Evolutionary conservation across 2,113 vertebrate species (phyloP), one percentile per base, ranked within the genome.

Genomic region (Vombatus ursinus): DNA sequence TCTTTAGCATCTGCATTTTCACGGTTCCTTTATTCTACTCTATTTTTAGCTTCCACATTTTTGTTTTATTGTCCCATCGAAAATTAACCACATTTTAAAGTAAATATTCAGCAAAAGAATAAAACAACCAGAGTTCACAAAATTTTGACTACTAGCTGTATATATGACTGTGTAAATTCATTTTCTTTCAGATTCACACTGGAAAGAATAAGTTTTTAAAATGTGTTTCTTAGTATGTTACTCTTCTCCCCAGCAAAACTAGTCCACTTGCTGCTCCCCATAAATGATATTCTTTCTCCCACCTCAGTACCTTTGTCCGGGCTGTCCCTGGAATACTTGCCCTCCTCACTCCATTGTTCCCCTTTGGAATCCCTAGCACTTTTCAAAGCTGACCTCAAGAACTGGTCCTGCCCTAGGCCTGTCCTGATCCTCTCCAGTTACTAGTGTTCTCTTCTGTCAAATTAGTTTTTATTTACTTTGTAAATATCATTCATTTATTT

Each of bases 1-100:
- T 94, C 92, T 23, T 92, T 92, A 92, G 37, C 25, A 57, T 44
- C 90, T 51, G 89, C 50, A 77, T 91, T 96, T 97, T 90, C 25
- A 91, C 53, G 11, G 93, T 96, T 31, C 49, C 44, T 94, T 95
- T 95, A 50, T 90, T 77, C 19, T 44, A 23, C 19, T 54, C 50
- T 54, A n/a, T 91, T n/a, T 19, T 93, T 90, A 47, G 7, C 57
- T 97, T 94, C 95, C 1, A 44, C 23, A 53, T 50, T 93, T 93
- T 52, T 61, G 31, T 50, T 47, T 89, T 4, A 77, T 37, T 91
- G 68, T 91, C 90, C 89, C 91, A 48, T 28, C 4, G 37, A 50
- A 26, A 50, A 25, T 14, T 28, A 50, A 90, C 24, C 8, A 49
- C 50, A 50, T 90, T 90, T 90, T 90, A 90, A 90, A 90, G 48